Evolutionary conservation across 2,888 invertebrate genomes (phyloP).

Genomic region (Metallyticus violacea): DNA sequence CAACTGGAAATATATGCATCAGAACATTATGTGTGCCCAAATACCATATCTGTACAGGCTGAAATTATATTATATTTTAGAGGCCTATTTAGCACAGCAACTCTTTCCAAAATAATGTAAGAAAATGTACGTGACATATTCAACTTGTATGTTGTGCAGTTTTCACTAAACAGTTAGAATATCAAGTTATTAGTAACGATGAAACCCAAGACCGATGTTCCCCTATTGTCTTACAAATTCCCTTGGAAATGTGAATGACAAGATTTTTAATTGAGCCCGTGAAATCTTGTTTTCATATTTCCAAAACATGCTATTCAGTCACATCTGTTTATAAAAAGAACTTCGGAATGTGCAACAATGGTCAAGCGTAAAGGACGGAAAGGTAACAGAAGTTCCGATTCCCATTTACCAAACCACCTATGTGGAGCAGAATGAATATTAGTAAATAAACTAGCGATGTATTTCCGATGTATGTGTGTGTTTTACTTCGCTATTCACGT

Average conservation of each 20-base stretch:
- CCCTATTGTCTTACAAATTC: not conserved
- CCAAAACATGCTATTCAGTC: not conserved
- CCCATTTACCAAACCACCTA: too few species aligned
- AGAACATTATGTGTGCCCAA: not conserved
- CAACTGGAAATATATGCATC: not conserved
- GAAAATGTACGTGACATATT: not conserved
- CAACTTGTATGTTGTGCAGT: not conserved
- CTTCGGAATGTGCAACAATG: too few species aligned
- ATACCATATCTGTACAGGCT: not conserved
- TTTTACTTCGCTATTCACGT: not conserved
- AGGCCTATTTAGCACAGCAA: not conserved
- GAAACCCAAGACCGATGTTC: not conserved
- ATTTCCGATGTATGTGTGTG: not conserved
- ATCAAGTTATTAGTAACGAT: not conserved
- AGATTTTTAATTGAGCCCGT: conserved; percentile 36
- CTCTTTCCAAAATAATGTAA: not conserved
- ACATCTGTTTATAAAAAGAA: not conserved
- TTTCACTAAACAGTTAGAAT: not conserved
- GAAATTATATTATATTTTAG: not conserved
- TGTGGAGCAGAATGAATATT: not conserved
- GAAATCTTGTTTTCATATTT: conserved; percentile 35
- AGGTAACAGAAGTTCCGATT: too few species aligned
- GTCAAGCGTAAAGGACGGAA: too few species aligned
- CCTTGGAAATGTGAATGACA: conserved; percentile 31
- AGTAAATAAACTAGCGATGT: not conserved